Evolutionary conservation across 2,797 vertebrate species (phyloP), one percentile per base, ranked within the genome.

Genomic region (Oreonectes daqikongensis): DNA sequence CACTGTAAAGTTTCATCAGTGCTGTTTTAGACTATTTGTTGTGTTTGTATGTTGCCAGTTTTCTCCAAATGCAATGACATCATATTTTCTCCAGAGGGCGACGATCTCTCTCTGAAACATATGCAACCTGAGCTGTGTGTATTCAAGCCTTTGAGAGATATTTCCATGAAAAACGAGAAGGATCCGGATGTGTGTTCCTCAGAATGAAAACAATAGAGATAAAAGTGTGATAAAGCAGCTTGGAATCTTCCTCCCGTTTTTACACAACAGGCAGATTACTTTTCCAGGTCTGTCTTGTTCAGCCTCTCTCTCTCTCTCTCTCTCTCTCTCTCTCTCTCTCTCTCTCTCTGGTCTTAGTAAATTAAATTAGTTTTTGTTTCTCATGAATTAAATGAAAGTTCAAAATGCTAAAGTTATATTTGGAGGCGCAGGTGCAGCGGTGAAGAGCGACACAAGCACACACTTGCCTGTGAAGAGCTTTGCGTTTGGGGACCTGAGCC

Each of bases 91-190:
- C 46, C 35, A 70, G 75, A 46, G 55, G 75, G 75, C 67, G 67
- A 44, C 24, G 18, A 55, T 53, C 46, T 55, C n/a, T 53, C 69
- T 64, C 20, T 60, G 30, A 53, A 64, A 22, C 4, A 61, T 32
- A 14, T 77, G 66, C 15, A 77, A 70, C 28, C 44, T 53, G 75
- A 77, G 32, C 46, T 18, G 12, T 42, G 18, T 52, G 26, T 28
- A 20, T 63, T 77, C 14, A 63, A 53, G 57, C n/a, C 44, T 69
- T 61, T 44, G 24, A 70, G 18, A 70, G 18, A 70, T 50, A 77
- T 55, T 77, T 35, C 46, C 67, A 77, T 64, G 68, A 20, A 70
- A 69, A 70, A 52, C 66, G 63, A 63, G 42, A 77, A 12, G 7
- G 57, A 69, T 55, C 67, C 69, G 75, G 67, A 70, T 77, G 26